Conservation (phyloP, 2,888 invertebrate species). For the Parnassius smintheus region DNA sequence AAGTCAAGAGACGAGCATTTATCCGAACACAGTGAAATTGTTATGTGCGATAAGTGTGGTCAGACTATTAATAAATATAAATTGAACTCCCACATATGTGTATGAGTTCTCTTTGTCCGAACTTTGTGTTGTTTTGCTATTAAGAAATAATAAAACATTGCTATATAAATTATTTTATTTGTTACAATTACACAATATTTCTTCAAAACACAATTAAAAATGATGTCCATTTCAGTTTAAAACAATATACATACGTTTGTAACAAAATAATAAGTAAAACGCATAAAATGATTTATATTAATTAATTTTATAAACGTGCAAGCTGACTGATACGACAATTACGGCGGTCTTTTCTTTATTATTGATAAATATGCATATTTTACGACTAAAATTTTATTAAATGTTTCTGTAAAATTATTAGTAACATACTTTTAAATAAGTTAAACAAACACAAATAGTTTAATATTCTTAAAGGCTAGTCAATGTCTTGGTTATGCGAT, state of each 20-base stretch:
- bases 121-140: background rate
- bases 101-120: background rate
- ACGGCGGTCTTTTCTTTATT: no score
- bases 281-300: constrained; percentile 1
- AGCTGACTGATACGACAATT: no score
- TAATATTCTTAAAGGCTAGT: constrained; percentile 24
- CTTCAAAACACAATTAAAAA: constrained; percentile 9
- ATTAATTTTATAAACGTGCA: background rate
- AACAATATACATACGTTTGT: constrained; percentile 1
- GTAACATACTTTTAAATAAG: no score
- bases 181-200: constrained; percentile 7
- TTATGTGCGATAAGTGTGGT: constrained; percentile 72
- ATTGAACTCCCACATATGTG: constrained; percentile 50
- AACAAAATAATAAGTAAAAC: background rate
- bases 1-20: constrained; percentile 49
- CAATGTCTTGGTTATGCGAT: constrained; percentile 1
- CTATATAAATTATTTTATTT: constrained; percentile 12
- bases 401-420: no score
- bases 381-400: no score
- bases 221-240: no score
- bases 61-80: constrained; percentile 48
- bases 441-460: no score
- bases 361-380: no score
- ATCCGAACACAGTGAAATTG: constrained; percentile 49
- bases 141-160: background rate